A percentile compares a stretch with the other conserved stretches of the same genome.
Conservation (phyloP, 2,113 vertebrate genomes). For the Sterrhoptilus dennistouni region DNA sequence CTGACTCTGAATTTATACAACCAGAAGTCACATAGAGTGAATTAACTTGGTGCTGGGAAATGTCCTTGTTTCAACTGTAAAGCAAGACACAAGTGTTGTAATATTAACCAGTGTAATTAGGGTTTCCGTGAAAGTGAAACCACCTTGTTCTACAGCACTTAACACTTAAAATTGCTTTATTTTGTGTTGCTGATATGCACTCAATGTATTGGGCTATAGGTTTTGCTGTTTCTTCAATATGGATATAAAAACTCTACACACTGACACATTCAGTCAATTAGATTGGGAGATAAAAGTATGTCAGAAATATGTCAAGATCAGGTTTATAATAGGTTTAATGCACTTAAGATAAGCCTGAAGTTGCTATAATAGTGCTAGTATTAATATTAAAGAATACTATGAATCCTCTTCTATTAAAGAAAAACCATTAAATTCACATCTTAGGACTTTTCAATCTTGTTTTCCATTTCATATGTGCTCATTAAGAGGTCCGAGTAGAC, state of each 20-base stretch:
- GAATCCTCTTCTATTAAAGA: background rate
- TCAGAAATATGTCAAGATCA: background rate
- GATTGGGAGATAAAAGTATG: background rate
- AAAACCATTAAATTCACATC: background rate
- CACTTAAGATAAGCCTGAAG: background rate
- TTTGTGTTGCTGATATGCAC: background rate
- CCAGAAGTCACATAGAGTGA: background rate
- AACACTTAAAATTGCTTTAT: background rate
- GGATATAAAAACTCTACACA: background rate
- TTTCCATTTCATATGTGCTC: background rate
- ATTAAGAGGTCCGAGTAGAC: background rate
- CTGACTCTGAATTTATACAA: background rate
- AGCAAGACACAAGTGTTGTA: background rate
- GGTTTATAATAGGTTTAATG: conserved; percentile 11
- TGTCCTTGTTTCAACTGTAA: background rate
- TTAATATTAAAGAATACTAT: background rate
- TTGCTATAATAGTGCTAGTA: background rate
- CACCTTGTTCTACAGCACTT: background rate
- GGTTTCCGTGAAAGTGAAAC: background rate
- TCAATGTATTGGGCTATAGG: background rate
- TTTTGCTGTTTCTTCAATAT: background rate
- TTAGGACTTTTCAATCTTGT: background rate
- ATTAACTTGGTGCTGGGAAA: background rate
- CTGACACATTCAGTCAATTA: background rate
- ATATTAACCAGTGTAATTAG: background rate